phyloP scores from a whole-genome alignment of 2,113 vertebrate species.

The Tenebrosternarchus preto region DNA sequence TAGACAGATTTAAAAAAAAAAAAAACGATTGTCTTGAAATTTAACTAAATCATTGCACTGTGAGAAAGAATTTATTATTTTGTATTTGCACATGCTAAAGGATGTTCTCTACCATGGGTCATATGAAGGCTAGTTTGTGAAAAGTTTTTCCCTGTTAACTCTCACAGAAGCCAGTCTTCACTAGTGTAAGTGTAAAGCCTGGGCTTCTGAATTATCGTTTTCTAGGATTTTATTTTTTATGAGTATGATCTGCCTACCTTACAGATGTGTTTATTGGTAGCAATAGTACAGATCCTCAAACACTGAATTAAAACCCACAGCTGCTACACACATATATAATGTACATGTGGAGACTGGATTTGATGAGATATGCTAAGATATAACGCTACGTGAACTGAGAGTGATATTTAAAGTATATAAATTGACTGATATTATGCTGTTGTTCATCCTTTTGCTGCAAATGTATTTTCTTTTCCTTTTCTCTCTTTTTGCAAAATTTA shows the following conservation, averaged over 20 bases:
- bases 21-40: constrained; percentile 76
- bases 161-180: constrained; percentile 1
- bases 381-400: constrained; percentile 50
- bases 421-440: constrained; percentile 65
- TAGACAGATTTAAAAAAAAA: constrained; percentile 74
- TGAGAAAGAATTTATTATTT: constrained; percentile 89
- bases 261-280: constrained; percentile 53
- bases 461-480: constrained; percentile 52
- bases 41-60: constrained; percentile 89
- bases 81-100: constrained; percentile 91
- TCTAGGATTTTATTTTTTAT: neutral
- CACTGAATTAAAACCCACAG: constrained; percentile 87
- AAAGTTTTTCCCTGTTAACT: constrained; percentile 22
- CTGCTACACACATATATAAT: constrained; percentile 72
- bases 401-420: constrained; percentile 57
- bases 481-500: constrained; percentile 62
- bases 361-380: constrained; percentile 77
- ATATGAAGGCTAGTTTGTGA: constrained; percentile 84
- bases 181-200: constrained; percentile 26
- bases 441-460: constrained; percentile 59
- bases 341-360: constrained; percentile 81
- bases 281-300: constrained; percentile 68
- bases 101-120: constrained; percentile 85
- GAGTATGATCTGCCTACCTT: constrained; percentile 27
- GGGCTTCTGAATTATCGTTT: constrained; percentile 16